Evolutionary conservation across 2,888 invertebrate species (phyloP), one percentile per base, ranked within the genome.

Genomic region (Tetheella fluctuosa): DNA sequence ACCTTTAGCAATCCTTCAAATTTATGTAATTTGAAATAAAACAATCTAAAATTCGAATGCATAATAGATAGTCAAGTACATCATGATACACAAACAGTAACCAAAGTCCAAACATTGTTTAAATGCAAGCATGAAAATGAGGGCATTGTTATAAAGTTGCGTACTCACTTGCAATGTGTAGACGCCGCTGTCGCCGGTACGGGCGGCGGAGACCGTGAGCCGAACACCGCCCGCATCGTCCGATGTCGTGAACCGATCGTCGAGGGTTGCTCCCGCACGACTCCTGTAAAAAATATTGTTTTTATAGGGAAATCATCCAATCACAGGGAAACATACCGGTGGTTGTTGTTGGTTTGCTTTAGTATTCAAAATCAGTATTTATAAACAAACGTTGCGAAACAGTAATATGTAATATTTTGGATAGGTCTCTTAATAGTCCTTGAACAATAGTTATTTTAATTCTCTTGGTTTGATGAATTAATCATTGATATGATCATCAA

Each of bases 151-250:
- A 92, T 93, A 52, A 53, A 42, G 95, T 95, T 72, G 53, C 17
- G 34, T 64, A 80, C 86, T 83, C 58, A 91, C 92, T 81, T 95
- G 95, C 62, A 97, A 92, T 64, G 95, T 95, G 86, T 97, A 97
- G 64, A 96, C 94, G 61, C 97, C 97, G 70, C 95, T 95, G 85
- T 96, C 97, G 69, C 95, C 95, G 72, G 94, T 94, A 76, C 94
- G 94, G 57, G 96, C 95, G 79, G 96, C 95, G 78, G 96, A 96
- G 67, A 98, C 96, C 68, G 96, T 95, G 73, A 97, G 90, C 76
- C 96, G 95, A 59, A 96, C 95, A 63, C 95, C 94, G 79, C 95
- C 95, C 60, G 94, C 94, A 72, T 94, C 94, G 61, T 94, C 91
- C 42, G 94, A 91, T 52, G 94, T 88, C 67, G 94, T 94, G 88